These are phyloP conservation scores for Sylvietta virens DNA, from an alignment of 2,113 vertebrate genomes.

Conservation along the genomic window DNA sequence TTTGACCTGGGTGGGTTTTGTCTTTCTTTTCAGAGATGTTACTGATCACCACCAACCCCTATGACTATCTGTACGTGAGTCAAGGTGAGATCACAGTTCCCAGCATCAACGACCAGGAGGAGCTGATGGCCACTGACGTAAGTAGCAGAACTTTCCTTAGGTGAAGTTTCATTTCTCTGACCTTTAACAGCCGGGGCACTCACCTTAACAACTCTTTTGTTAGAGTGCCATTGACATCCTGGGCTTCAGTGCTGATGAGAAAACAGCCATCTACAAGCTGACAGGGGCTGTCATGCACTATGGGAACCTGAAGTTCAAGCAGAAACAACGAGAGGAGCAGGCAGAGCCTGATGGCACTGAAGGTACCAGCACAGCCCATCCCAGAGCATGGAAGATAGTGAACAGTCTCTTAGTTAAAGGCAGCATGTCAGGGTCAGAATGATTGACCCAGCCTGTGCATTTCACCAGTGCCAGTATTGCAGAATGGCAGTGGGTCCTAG, in stretches of 20 bases:
- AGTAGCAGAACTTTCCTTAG: neutral
- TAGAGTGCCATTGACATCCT: constrained; percentile 80
- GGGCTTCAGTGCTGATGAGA: constrained; percentile 80
- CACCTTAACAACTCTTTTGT: neutral
- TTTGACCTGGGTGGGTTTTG: neutral
- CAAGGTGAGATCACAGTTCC: neutral
- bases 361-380: constrained; percentile 7
- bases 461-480: neutral
- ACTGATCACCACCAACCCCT: neutral
- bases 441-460: neutral
- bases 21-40: neutral
- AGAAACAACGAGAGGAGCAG: constrained; percentile 84
- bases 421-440: neutral
- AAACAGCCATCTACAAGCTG: constrained; percentile 81
- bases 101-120: neutral
- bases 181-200: neutral
- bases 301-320: constrained; percentile 86
- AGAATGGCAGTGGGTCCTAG: neutral
- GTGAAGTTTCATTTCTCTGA: neutral
- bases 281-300: constrained; percentile 83
- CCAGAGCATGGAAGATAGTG: neutral
- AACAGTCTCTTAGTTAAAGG: neutral
- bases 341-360: constrained; percentile 81
- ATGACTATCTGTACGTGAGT: neutral
- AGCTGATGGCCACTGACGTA: constrained; percentile 78